A percentile compares a stretch with the other conserved stretches of the same genome.
These are phyloP conservation scores for Dreissena rostriformis DNA, from an alignment of 1,140 invertebrate species.

Conservation along the genomic window DNA sequence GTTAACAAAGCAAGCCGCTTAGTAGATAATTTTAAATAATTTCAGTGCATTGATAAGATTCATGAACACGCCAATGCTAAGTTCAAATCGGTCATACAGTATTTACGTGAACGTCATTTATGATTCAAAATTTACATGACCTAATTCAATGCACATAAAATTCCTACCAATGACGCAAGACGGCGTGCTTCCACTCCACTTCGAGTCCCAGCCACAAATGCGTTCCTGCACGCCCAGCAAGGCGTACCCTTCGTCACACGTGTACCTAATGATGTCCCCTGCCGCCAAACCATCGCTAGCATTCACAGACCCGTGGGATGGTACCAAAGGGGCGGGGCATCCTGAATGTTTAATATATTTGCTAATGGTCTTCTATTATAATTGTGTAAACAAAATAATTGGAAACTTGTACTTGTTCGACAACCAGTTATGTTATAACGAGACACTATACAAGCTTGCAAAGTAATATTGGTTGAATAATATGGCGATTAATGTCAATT, in stretches of 20 bases:
- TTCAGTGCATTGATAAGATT: not conserved
- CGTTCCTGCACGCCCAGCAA: conserved; percentile 26
- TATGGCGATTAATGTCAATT: too few species aligned
- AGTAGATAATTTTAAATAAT: not conserved
- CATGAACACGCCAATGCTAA: too few species aligned
- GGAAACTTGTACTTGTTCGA: too few species aligned
- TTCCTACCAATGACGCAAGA: not conserved
- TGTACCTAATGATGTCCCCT: conserved; percentile 27
- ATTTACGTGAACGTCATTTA: too few species aligned
- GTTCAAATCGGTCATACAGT: too few species aligned
- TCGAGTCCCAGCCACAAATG: conserved; percentile 25
- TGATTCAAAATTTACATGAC: too few species aligned
- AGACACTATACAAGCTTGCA: too few species aligned
- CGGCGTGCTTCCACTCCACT: conserved; percentile 25
- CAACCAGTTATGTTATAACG: too few species aligned
- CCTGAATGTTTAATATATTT: conserved; percentile 2
- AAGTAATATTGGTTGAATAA: too few species aligned
- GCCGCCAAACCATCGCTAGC: conserved; percentile 2
- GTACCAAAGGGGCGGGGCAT: conserved; percentile 23
- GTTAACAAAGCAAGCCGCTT: not conserved
- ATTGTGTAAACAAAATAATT: too few species aligned
- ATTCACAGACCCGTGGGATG: conserved; percentile 19
- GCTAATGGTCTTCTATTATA: too few species aligned
- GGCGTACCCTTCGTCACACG: conserved; percentile 31
- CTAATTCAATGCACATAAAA: too few species aligned